Conservation (phyloP, 2,888 invertebrate species). For the Drosophila lacicola region DNA sequence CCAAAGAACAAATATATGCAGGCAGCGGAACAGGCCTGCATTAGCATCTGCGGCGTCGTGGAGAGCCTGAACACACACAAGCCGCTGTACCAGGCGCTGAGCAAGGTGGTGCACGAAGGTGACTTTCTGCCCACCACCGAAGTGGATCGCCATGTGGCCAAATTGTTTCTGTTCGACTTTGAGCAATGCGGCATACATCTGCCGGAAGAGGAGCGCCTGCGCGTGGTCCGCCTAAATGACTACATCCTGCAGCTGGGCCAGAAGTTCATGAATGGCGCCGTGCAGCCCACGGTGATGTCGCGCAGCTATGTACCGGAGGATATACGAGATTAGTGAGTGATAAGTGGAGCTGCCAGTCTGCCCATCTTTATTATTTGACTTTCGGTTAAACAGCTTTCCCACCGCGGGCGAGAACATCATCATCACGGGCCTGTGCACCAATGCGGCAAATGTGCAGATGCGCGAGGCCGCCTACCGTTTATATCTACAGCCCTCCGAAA, state of each 20-base stretch:
- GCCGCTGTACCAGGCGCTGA: conserved; percentile 91
- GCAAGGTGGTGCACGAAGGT: conserved; percentile 89
- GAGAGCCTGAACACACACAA: conserved; percentile 97
- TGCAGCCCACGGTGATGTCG: conserved; percentile 89
- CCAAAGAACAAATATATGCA: conserved; percentile 90
- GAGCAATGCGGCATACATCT: conserved; percentile 99
- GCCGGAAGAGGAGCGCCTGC: conserved; percentile 88
- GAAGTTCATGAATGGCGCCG: conserved; percentile 91
- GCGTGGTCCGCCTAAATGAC: conserved; percentile 95
- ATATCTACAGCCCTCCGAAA: conserved; percentile 91
- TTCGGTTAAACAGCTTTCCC: conserved; percentile 85
- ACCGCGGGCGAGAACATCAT: conserved; percentile 90
- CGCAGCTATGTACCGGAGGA: conserved; percentile 89
- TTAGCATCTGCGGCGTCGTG: conserved; percentile 95
- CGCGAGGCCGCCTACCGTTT: conserved; percentile 95
- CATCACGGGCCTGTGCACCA: conserved; percentile 93
- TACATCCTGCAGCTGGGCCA: conserved; percentile 93
- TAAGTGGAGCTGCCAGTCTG: too few species aligned
- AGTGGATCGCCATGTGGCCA: conserved; percentile 94
- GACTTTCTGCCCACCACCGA: conserved; percentile 89
- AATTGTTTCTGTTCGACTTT: conserved; percentile 97
- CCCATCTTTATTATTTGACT: neutral
- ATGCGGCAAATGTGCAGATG: conserved; percentile 91
- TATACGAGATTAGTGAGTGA: conserved; percentile 90
- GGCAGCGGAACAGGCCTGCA: conserved; percentile 96